Base-by-base conservation (phyloP, 1,140 invertebrate species). In the Leptinotarsa undecemlineata region DNA sequence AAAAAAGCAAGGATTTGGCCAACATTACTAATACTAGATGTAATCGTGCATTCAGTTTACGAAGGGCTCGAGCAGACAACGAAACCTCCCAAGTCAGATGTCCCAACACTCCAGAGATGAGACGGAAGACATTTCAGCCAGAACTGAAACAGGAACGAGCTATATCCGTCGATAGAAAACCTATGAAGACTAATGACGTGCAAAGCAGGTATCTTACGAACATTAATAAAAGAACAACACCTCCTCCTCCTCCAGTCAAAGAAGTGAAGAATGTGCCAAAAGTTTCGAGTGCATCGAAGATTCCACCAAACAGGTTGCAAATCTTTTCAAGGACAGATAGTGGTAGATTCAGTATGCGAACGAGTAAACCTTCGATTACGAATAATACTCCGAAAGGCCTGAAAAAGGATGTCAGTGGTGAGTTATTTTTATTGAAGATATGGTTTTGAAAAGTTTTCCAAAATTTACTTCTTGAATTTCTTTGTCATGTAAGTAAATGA, bases 321-420 rank as follows among this genome's bases (percentile, higher is more conserved):
- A 83, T 85, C 23, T 89, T 92, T 79, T 86, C 87, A 4, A 84
- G 91, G 72, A 88, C 86, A 60, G 91, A 92, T 82, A 88, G 88
- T 77, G 91, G 90, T n/a, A 83, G 91, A 77, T 89, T 90, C 80
- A 92, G 91, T 84, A 87, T 91, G 81, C 85, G 90, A 79, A 81
- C 85, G 8, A 78, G 83, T 13, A 82, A 82, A 75, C 77, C 80
- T 3, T 66, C 77, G 13, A 72, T 73, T 14, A 76, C 74, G 69
- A 84, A 82, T 72, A 78, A 74, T 66, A n/a, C 70, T 3, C 71
- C 74, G 20, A 83, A 82, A 69, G 63, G 42, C 17, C 42, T 17
- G 8, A 79, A 77, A 26, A 76, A 78, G 51, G 73, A 74, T 48
- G 71, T 69, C 64, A 78, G 70, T 42, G 61, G 68, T 67, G 20